Percentiles rank a stretch among this genome's conserved stretches.
phyloP scores from a whole-genome alignment of 2,797 vertebrate genomes.

The Miichthys miiuy region DNA sequence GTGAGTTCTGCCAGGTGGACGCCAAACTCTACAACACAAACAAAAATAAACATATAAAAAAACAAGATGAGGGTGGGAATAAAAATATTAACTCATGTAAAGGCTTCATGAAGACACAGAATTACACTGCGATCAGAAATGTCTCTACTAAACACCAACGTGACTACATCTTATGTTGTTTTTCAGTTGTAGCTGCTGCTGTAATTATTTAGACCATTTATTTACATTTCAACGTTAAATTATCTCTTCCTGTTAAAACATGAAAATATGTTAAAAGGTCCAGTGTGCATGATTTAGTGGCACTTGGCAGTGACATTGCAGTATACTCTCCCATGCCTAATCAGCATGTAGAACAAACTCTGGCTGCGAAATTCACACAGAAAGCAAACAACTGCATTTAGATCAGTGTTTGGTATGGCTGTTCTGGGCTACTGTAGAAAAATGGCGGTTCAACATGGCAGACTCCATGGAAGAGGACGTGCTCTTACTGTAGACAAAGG shows the following conservation, averaged over 20 bases:
- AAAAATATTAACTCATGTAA: background rate
- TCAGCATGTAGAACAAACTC: too few relatives aligned
- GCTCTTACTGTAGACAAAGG: too few relatives aligned
- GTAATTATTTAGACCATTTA: background rate
- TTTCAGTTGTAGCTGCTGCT: background rate
- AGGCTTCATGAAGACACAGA: background rate
- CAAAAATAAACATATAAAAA: background rate
- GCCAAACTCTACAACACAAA: constrained; percentile 91
- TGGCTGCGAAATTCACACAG: too few relatives aligned
- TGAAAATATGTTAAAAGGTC: too few relatives aligned
- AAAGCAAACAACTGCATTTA: too few relatives aligned
- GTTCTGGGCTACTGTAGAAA: too few relatives aligned
- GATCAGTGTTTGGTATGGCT: too few relatives aligned
- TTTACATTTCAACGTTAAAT: background rate
- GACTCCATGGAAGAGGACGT: too few relatives aligned
- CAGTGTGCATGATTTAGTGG: too few relatives aligned
- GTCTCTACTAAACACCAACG: background rate
- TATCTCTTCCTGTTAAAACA: background rate
- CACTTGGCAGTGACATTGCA: too few relatives aligned
- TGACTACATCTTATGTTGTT: background rate
- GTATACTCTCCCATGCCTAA: too few relatives aligned
- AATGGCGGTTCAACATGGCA: too few relatives aligned
- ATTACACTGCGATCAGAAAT: background rate
- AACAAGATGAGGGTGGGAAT: background rate
- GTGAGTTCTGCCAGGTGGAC: constrained; percentile 98